Conservation (phyloP, 1,140 invertebrate genomes). For the Helicoverpa zea region DNA sequence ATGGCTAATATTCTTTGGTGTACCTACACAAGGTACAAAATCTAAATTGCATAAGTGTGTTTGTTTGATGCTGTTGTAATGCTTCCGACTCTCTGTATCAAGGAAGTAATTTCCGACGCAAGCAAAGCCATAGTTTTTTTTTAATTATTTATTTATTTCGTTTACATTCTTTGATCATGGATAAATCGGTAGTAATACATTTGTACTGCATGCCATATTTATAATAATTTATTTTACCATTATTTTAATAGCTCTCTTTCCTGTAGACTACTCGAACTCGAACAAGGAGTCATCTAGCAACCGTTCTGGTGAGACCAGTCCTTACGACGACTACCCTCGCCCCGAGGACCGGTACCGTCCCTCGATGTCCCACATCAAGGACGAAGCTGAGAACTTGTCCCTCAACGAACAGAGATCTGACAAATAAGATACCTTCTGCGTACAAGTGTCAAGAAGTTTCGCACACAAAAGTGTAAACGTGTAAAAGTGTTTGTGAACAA, state of each 20-base stretch:
- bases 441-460: background rate
- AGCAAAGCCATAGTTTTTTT: too few species aligned
- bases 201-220: too few species aligned
- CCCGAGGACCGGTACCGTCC: conserved; percentile 76
- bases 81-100: too few species aligned
- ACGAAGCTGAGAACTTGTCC: conserved; percentile 85
- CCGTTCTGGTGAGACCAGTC: conserved; percentile 80
- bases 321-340: conserved; percentile 79
- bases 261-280: conserved; percentile 75
- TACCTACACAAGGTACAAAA: too few species aligned
- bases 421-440: conserved; percentile 65
- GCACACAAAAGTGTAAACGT: background rate
- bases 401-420: conserved; percentile 85
- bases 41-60: too few species aligned
- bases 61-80: too few species aligned
- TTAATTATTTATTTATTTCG: too few species aligned
- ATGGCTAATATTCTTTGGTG: too few species aligned
- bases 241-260: conserved; percentile 3
- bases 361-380: conserved; percentile 79
- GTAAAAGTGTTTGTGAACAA: conserved; percentile 38
- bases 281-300: conserved; percentile 79
- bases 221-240: too few species aligned
- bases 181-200: too few species aligned
- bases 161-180: too few species aligned
- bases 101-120: too few species aligned